A percentile compares a stretch with the other conserved stretches of the same genome.
These are phyloP conservation scores for Sinodicranocentrus sp. DNA, from an alignment of 2,888 invertebrate species.

Conservation along the genomic window DNA sequence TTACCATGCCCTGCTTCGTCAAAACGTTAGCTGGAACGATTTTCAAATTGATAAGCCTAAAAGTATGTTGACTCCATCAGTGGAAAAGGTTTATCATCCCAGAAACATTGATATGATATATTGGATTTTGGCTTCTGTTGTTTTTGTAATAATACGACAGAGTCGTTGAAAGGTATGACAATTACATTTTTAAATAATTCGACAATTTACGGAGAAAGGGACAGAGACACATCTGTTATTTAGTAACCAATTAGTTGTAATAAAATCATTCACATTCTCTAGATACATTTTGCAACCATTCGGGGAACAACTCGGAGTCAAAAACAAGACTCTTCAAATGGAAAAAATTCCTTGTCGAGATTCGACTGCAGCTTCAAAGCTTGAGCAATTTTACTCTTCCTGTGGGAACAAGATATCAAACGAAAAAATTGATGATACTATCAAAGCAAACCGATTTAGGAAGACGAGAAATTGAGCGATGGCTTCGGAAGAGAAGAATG, in stretches of 20 bases:
- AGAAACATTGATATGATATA: constrained; percentile 5
- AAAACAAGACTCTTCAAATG: not conserved
- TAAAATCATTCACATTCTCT: not conserved
- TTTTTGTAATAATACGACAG: not conserved
- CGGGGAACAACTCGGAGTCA: constrained; percentile 6
- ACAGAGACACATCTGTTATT: too few relatives aligned
- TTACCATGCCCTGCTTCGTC: too few relatives aligned
- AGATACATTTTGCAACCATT: constrained; percentile 21
- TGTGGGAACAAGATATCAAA: not conserved
- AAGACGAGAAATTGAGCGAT: constrained; percentile 92
- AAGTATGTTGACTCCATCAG: too few relatives aligned
- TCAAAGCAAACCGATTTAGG: constrained; percentile 83
- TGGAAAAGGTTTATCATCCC: not conserved
- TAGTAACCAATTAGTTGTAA: too few relatives aligned
- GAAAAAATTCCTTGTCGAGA: too few relatives aligned
- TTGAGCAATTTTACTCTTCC: constrained; percentile 4
- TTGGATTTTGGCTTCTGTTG: constrained; percentile 36
- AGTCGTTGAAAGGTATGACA: constrained; percentile 22
- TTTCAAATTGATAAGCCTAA: too few relatives aligned
- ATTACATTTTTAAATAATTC: not conserved
- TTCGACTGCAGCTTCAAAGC: not conserved
- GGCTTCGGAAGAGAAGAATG: constrained; percentile 90
- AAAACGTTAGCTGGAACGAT: too few relatives aligned
- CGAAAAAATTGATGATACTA: not conserved
- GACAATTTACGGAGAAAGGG: not conserved